Percentiles rank a stretch among this genome's conserved stretches.
Evolutionary conservation across 2,888 invertebrate species (phyloP).

Genomic region (Orchestes rusci): DNA sequence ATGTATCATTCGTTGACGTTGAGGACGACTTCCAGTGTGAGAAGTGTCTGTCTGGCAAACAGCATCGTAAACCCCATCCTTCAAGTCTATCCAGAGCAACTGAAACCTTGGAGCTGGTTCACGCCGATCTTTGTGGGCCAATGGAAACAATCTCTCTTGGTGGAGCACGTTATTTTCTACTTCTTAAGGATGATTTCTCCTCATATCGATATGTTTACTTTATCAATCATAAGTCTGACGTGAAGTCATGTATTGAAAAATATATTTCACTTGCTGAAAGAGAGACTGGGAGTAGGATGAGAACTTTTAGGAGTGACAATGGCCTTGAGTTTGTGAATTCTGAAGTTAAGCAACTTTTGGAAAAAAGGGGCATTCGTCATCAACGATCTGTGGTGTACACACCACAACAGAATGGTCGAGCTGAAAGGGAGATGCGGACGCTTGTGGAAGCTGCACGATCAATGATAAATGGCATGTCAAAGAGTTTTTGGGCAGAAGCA

Average conservation of each 20-base stretch:
- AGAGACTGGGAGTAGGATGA: constrained; percentile 26
- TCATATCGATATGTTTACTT: constrained; percentile 4
- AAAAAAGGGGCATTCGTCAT: background rate
- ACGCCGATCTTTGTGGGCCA: constrained; percentile 32
- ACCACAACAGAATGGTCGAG: constrained; percentile 1
- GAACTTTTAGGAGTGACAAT: constrained; percentile 3
- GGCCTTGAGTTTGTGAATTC: constrained; percentile 1
- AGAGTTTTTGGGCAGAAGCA: constrained; percentile 11
- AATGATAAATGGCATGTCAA: background rate
- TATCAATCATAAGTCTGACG: constrained; percentile 26
- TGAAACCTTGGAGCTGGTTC: constrained; percentile 29
- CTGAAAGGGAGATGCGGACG: background rate
- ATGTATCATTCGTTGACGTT: constrained; percentile 7
- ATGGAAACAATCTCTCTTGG: constrained; percentile 26
- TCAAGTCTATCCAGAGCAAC: constrained; percentile 25
- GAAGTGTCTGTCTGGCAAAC: constrained; percentile 31
- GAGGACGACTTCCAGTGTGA: constrained; percentile 13
- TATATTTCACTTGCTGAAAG: constrained; percentile 29
- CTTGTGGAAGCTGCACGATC: constrained; percentile 1
- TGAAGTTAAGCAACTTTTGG: background rate
- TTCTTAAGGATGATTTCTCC: constrained; percentile 33
- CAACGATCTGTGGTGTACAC: background rate
- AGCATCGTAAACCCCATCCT: constrained; percentile 29
- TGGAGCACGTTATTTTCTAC: constrained; percentile 28
- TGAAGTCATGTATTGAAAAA: constrained; percentile 20